phyloP scores from a whole-genome alignment of 2,113 vertebrate species.

The Falcunculus frontatus region DNA sequence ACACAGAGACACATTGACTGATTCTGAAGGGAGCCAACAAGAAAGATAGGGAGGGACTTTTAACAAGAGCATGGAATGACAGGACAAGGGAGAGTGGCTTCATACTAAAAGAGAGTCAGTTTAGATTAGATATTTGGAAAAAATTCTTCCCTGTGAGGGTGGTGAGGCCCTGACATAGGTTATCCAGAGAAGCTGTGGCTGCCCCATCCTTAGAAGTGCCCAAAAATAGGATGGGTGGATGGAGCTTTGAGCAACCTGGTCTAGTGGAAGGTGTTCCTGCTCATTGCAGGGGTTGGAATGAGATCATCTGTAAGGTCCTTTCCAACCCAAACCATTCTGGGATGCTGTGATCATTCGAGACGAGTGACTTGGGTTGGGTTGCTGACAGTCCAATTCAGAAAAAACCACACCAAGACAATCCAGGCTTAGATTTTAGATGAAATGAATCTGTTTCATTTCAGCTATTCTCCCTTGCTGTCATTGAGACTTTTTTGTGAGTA shows the following conservation, averaged over 20 bases:
- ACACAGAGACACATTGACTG: rapidly evolving
- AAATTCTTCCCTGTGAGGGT: neutral
- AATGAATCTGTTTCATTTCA: neutral
- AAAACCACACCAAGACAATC: neutral
- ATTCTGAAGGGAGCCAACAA: neutral
- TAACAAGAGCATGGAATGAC: neutral
- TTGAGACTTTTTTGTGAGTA: neutral
- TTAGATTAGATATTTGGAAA: neutral
- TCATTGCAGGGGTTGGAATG: neutral
- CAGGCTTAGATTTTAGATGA: neutral
- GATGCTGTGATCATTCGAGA: neutral
- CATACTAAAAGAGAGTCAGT: neutral
- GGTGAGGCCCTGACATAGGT: neutral
- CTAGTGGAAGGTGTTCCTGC: neutral
- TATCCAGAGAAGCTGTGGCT: neutral
- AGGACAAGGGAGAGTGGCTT: neutral
- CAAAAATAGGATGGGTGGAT: neutral
- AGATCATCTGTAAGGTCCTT: neutral
- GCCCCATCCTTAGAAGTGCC: neutral
- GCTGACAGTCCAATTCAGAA: neutral
- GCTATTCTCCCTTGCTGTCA: neutral
- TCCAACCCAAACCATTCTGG: neutral
- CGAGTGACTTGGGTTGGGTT: neutral
- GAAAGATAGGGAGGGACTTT: neutral
- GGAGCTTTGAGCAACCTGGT: neutral